Percentiles rank a stretch among this genome's conserved stretches.
Conservation (phyloP, 1,140 invertebrate genomes). For the Telenomus remus region DNA sequence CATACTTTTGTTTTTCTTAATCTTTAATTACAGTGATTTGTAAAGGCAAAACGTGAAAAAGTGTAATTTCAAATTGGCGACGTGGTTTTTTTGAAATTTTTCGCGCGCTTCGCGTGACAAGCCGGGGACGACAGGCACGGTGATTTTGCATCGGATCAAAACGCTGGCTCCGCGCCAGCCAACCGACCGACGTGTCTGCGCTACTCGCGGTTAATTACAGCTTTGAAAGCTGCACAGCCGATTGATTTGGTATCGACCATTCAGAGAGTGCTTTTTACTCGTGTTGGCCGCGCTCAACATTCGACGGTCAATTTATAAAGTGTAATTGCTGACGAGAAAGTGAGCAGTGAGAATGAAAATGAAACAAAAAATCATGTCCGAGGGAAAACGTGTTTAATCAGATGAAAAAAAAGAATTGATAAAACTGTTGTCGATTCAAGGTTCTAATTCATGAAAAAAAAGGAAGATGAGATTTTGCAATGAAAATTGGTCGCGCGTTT, state of each 20-base stretch:
- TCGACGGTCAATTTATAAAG: not conserved
- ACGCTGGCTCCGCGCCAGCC: conserved; percentile 19
- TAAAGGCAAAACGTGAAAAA: too few relatives aligned
- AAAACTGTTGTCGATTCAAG: too few relatives aligned
- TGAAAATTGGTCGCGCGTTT: not conserved
- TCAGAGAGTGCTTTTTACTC: conserved; percentile 9
- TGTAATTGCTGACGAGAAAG: conserved; percentile 7
- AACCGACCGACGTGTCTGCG: conserved; percentile 1
- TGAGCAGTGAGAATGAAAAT: conserved; percentile 21
- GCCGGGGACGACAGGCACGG: conserved; percentile 15
- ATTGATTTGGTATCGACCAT: conserved; percentile 30
- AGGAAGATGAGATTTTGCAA: not conserved
- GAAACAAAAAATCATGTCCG: not conserved
- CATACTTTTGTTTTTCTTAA: too few relatives aligned
- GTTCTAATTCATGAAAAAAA: too few relatives aligned
- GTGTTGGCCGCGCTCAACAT: conserved; percentile 1
- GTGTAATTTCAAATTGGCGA: too few relatives aligned
- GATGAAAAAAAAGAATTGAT: not conserved
- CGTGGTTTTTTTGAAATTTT: too few relatives aligned
- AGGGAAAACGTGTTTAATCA: conserved; percentile 6
- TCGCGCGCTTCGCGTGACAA: too few relatives aligned
- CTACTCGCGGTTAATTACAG: conserved; percentile 36
- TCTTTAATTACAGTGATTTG: too few relatives aligned
- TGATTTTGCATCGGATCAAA: conserved; percentile 26
- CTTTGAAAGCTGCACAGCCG: conserved; percentile 16